phyloP scores from a whole-genome alignment of 2,113 vertebrate genomes.

The Numida meleagris region DNA sequence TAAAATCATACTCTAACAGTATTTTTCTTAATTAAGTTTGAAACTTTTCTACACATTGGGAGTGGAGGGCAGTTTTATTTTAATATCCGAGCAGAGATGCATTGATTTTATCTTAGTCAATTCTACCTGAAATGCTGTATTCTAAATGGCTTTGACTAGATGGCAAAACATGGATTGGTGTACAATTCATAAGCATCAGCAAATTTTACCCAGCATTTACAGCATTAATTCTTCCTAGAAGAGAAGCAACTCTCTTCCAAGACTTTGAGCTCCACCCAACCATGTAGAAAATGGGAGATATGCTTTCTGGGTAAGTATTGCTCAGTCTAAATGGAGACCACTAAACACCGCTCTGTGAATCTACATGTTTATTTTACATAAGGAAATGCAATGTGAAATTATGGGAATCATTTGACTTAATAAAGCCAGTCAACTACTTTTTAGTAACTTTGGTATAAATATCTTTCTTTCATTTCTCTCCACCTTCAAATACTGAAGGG shows the following conservation, averaged over 20 bases:
- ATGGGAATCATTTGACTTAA: not conserved
- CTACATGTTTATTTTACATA: not conserved
- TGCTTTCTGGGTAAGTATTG: fast-evolving
- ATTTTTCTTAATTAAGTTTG: not conserved
- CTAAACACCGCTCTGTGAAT: not conserved
- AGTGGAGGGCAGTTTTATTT: not conserved
- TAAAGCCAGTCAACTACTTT: not conserved
- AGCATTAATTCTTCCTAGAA: not conserved
- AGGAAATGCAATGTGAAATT: not conserved
- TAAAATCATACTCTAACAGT: not conserved
- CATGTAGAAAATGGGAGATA: not conserved
- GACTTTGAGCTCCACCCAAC: not conserved
- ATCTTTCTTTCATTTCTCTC: not conserved
- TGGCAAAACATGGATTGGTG: not conserved
- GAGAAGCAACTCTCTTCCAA: not conserved
- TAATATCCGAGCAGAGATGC: not conserved
- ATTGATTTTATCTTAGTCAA: not conserved
- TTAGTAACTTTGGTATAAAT: not conserved
- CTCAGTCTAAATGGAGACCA: not conserved
- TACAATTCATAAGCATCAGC: not conserved
- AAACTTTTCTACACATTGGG: not conserved
- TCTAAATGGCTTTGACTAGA: not conserved
- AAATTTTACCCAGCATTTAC: not conserved
- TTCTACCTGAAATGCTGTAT: not conserved
- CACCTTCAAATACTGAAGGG: not conserved